These are phyloP conservation scores for Lepidotrigona ventralis DNA, from an alignment of 1,140 invertebrate species.

Conservation along the genomic window DNA sequence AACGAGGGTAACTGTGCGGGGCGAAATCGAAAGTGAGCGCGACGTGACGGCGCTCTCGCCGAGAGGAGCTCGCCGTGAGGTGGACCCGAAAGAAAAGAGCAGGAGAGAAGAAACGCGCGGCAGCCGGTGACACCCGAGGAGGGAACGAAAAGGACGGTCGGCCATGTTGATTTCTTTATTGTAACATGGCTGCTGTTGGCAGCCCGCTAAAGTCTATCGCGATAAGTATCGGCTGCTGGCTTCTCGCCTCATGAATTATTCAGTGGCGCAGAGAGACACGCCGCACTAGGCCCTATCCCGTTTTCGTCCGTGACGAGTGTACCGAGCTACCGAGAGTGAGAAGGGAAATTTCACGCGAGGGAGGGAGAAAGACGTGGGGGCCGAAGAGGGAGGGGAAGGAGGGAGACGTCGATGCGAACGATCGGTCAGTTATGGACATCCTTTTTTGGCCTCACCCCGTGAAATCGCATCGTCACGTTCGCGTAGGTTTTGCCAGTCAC, in stretches of 20 bases:
- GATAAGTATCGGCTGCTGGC: slow-evolving; percentile 71
- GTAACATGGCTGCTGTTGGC: slow-evolving; percentile 78
- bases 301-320: slow-evolving; percentile 46
- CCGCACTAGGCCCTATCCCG: slow-evolving; percentile 48
- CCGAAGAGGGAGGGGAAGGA: not conserved
- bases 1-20: slow-evolving; percentile 68
- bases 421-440: slow-evolving; percentile 7
- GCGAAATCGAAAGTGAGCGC: slow-evolving; percentile 73
- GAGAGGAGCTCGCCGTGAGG: not conserved
- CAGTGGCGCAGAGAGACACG: slow-evolving; percentile 61
- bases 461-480: slow-evolving; percentile 25
- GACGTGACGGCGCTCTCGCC: slow-evolving; percentile 38
- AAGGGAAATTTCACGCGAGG: not conserved
- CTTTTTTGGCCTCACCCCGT: not conserved
- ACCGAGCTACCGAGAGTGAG: slow-evolving; percentile 30
- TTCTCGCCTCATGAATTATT: slow-evolving; percentile 71
- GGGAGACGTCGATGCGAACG: slow-evolving; percentile 14
- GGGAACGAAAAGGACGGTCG: slow-evolving; percentile 49
- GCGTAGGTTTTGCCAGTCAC: not conserved
- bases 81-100: slow-evolving; percentile 46
- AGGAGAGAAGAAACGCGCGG: slow-evolving; percentile 25
- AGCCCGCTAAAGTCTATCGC: slow-evolving; percentile 74
- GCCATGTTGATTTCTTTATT: slow-evolving; percentile 76
- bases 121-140: slow-evolving; percentile 2
- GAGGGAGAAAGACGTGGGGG: not conserved